Evolutionary conservation across 2,113 vertebrate genomes (phyloP).

Genomic region (Hippolais icterina): DNA sequence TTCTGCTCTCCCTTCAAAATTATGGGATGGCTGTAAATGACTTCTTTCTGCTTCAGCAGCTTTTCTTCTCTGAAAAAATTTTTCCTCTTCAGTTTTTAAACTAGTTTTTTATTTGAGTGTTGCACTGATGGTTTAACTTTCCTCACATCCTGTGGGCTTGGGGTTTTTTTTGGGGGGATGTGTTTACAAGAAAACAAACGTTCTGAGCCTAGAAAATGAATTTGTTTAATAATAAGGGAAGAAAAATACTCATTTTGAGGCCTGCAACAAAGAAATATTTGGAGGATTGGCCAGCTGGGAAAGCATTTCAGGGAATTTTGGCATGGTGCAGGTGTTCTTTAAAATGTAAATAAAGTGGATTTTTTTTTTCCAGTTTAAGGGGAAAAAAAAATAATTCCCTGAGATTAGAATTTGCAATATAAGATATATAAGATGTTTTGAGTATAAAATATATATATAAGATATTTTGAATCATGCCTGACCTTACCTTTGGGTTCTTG

Average conservation of each 20-base stretch:
- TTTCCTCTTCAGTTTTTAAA: background rate
- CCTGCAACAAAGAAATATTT: background rate
- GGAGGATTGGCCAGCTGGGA: background rate
- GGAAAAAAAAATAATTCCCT: background rate
- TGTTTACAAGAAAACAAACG: background rate
- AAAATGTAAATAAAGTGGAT: background rate
- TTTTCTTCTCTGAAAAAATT: background rate
- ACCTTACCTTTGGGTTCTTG: slow-evolving; percentile 3
- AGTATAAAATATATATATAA: no score
- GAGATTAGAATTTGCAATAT: background rate
- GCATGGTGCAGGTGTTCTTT: background rate
- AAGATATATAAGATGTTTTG: background rate
- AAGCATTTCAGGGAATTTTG: background rate
- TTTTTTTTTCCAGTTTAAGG: background rate
- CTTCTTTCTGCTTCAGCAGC: slow-evolving; percentile 23
- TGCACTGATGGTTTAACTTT: background rate
- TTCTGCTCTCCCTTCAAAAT: slow-evolving; percentile 33
- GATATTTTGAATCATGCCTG: background rate
- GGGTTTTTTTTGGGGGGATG: background rate
- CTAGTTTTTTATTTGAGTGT: background rate
- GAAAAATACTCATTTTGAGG: background rate
- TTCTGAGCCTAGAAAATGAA: background rate
- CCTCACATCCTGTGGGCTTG: background rate
- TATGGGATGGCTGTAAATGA: slow-evolving; percentile 43
- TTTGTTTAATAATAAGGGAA: background rate